Evolutionary conservation across 2,113 vertebrate genomes (phyloP).

Genomic region (Hypomesus transpacificus): DNA sequence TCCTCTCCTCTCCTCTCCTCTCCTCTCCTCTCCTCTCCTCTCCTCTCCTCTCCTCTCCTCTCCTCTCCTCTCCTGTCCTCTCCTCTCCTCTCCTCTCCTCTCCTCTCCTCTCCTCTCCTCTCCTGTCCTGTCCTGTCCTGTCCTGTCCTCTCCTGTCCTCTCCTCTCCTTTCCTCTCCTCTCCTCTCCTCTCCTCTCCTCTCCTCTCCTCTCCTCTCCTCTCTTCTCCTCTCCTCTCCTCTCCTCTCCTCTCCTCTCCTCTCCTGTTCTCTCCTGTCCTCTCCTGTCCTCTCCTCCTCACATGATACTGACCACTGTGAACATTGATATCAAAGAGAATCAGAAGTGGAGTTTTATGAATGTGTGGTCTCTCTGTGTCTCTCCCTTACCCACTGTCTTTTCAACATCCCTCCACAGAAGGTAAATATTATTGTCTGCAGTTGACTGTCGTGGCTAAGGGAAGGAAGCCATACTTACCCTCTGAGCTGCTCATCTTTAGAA

Average conservation of each 20-base stretch:
- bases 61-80: too few species aligned
- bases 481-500: not conserved
- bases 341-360: not conserved
- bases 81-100: too few species aligned
- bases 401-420: constrained; percentile 11
- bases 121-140: too few species aligned
- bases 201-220: not conserved
- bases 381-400: not conserved
- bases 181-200: constrained; percentile 13
- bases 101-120: not conserved
- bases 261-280: too few species aligned
- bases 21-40: not conserved
- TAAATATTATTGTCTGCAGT: constrained; percentile 24
- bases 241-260: too few species aligned
- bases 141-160: too few species aligned
- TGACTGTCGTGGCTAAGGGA: not conserved
- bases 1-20: constrained; percentile 13
- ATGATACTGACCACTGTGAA: constrained; percentile 4
- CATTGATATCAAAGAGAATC: constrained; percentile 10
- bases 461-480: not conserved
- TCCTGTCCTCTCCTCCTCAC: not conserved
- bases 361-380: not conserved
- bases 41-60: too few species aligned
- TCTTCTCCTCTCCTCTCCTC: too few species aligned
- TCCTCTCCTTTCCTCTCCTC: too few species aligned